Conservation (phyloP, 1,140 invertebrate genomes). For the Wasmannia auropunctata region DNA sequence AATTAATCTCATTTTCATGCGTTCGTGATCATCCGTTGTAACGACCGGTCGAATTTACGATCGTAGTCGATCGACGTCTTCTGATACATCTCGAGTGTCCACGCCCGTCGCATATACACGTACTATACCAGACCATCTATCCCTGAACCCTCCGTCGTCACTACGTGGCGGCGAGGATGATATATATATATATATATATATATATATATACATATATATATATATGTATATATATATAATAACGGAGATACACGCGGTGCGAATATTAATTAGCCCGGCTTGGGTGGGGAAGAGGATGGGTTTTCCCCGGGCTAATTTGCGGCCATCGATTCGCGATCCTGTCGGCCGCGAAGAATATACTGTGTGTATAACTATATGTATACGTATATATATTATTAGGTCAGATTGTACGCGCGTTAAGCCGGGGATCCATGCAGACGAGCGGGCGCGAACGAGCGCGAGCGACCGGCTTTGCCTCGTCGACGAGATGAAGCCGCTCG, state of each 20-base stretch:
- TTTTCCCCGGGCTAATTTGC: conserved; percentile 8
- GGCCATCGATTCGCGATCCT: background rate
- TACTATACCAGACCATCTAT: background rate
- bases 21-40: background rate
- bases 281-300: background rate
- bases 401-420: conserved; percentile 22
- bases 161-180: background rate
- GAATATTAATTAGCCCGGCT: conserved; percentile 29
- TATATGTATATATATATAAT: background rate
- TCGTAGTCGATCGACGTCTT: background rate
- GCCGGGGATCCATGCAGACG: background rate
- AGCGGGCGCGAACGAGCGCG: background rate
- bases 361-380: conserved; percentile 6
- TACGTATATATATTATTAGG: conserved; percentile 8
- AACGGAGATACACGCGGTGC: background rate
- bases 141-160: background rate
- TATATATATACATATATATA: background rate
- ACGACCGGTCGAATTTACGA: too few relatives aligned
- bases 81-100: background rate
- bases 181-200: background rate
- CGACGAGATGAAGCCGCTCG: too few relatives aligned
- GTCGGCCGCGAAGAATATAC: background rate
- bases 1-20: background rate
- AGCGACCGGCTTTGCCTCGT: too few relatives aligned
- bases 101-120: background rate